Conservation (phyloP, 2,113 vertebrate genomes). For the Oryzias woworae region DNA sequence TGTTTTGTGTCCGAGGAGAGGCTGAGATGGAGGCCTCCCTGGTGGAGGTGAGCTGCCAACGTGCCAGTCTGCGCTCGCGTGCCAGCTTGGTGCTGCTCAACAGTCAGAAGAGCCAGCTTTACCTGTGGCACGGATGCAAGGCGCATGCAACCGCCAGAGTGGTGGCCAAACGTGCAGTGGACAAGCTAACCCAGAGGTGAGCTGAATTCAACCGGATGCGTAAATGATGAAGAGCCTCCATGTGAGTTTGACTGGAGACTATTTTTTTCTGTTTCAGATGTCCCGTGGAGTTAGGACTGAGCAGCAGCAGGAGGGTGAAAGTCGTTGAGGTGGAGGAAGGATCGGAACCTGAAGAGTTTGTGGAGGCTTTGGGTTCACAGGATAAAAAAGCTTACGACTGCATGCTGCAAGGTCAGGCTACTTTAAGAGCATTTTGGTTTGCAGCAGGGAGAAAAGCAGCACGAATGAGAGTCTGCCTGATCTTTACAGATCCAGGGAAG, state of each 20-base stretch:
- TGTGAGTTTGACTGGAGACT: neutral
- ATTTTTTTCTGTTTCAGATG: conserved; percentile 50
- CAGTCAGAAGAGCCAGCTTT: conserved; percentile 58
- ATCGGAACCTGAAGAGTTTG: conserved; percentile 70
- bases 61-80: conserved; percentile 76
- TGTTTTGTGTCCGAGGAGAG: conserved; percentile 79
- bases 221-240: neutral
- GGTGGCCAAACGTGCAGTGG: conserved; percentile 73
- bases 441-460: neutral
- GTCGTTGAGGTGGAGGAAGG: conserved; percentile 79
- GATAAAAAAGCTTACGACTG: conserved; percentile 81
- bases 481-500: conserved; percentile 77
- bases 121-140: conserved; percentile 81
- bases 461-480: conserved; percentile 7
- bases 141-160: conserved; percentile 54
- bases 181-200: conserved; percentile 69
- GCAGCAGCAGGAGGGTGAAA: conserved; percentile 58
- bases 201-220: neutral
- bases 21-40: conserved; percentile 68
- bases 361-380: conserved; percentile 64
- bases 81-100: conserved; percentile 73
- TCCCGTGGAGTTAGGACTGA: conserved; percentile 73
- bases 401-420: conserved; percentile 76
- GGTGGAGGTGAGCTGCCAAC: conserved; percentile 75
- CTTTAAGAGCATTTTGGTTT: neutral